Base-by-base conservation (phyloP, 2,888 invertebrate genomes). In the Ophion costatus region DNA sequence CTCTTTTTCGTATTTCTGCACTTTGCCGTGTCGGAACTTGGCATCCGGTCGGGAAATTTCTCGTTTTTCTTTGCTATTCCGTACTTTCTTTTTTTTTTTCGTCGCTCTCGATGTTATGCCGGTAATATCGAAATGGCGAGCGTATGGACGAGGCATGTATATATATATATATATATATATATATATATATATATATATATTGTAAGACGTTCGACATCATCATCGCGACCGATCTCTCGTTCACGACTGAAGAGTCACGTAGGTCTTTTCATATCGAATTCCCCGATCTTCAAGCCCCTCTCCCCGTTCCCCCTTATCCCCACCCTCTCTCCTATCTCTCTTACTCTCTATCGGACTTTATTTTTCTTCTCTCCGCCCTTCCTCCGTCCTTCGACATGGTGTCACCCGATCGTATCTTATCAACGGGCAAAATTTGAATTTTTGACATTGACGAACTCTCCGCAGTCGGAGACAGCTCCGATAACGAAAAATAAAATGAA, bases 181-280 rank as follows among this genome's bases (percentile, higher is more conserved):
- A 51, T 20, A 7, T 24, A 11, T 24, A 51, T 71, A 33, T 24
- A 7, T 24, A 11, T 24, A 51, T 71, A 33, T 24, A 63, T 73
- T 1, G 51, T 10, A 51, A 38, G 38, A 4, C 38, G 24, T 63
- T 57, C n/a, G 73, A 80, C 73, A 66, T 73, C 66, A 45, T 78
- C 78, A 79, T 83, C 38, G 83, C 69, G 69, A 73, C 74, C 67
- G 59, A 81, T 82, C 51, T 73, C 59, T 14, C 76, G 66, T 66
- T 56, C 78, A 61, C 56, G 74, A 78, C 20, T 42, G 71, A n/a
- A 42, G 75, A 79, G 83, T 85, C 87, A 85, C 82, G 85, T 76
- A 80, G 82, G 64, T 78, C 79, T 83, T 83, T 83, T 80, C 69
- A 84, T 82, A 78, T 82, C 78, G 64, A 85, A 82, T 82, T 85